A percentile compares a stretch with the other conserved stretches of the same genome.
These are phyloP conservation scores for Probosciger aterrimus DNA, from an alignment of 2,113 vertebrate species.

Conservation along the genomic window DNA sequence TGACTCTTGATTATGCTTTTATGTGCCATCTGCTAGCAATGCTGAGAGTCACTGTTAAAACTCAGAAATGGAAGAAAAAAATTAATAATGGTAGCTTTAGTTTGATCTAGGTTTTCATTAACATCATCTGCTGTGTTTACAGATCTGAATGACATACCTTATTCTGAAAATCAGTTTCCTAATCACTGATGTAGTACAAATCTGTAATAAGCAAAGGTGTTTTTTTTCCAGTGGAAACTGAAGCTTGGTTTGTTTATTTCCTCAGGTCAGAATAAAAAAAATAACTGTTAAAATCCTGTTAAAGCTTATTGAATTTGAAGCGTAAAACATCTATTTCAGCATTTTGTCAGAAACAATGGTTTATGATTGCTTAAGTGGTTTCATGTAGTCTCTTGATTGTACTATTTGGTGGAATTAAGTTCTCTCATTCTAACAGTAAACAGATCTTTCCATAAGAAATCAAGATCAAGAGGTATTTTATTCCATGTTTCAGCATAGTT, in stretches of 20 bases:
- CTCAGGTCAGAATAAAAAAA: neutral
- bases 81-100: neutral
- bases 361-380: neutral
- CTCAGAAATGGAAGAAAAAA: neutral
- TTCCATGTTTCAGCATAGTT: neutral
- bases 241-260: neutral
- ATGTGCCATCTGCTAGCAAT: neutral
- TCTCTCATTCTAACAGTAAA: neutral
- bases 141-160: neutral
- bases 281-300: neutral
- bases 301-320: neutral
- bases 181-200: neutral
- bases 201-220: neutral
- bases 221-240: neutral
- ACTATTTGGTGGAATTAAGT: neutral
- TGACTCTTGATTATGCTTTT: neutral
- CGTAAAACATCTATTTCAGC: neutral
- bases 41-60: neutral
- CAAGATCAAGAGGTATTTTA: neutral
- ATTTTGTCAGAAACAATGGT: neutral
- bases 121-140: neutral
- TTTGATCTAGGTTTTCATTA: neutral
- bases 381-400: neutral
- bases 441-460: neutral
- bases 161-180: neutral